Evolutionary conservation across 2,888 invertebrate species (phyloP), one percentile per base, ranked within the genome.

Genomic region (Heliconius erato): DNA sequence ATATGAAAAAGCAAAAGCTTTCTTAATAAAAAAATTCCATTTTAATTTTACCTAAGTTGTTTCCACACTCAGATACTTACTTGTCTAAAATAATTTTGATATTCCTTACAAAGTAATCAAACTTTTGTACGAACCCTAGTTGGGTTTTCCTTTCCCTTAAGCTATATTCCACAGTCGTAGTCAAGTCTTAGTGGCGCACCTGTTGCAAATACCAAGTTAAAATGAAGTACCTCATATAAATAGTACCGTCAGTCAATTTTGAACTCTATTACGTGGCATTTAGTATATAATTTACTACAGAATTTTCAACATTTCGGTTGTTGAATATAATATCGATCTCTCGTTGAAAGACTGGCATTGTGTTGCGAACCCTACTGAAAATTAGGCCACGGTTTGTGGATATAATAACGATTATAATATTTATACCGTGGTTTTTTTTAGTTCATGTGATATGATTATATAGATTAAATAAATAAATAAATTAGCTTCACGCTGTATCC

Each of bases 291-390:
- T 77, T 79, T 80, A 44, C 26, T 32, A 32, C 40, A 59, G n/a
- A n/a, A 35, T 49, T 76, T 77, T 32, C 28, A 77, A 14, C 68
- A 68, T 80, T 78, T 83, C 76, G 83, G 74, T 49, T 79, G 78
- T 84, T 59, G 76, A 72, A 79, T 81, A 78, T 81, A 81, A 84
- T 86, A 86, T 86, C 84, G 86, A 86, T 85, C 84, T 79, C 82
- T 72, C 83, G 74, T 82, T 71, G 85, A 83, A 74, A 84, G 80
- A 78, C 82, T 81, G 78, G 81, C 85, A 85, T 85, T 86, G 85
- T 86, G 85, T 84, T 85, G 84, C 83, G 83, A 82, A 82, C 84
- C 82, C 79, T 80, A 83, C 79, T 79, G 74, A 72, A 80, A 83
- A 80, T 82, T 80, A 71, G 82, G 80, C 67, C 80, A 79, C 32